These are phyloP conservation scores for Pachyrhynchus sulphureomaculatus DNA, from an alignment of 1,140 invertebrate species.

Conservation along the genomic window DNA sequence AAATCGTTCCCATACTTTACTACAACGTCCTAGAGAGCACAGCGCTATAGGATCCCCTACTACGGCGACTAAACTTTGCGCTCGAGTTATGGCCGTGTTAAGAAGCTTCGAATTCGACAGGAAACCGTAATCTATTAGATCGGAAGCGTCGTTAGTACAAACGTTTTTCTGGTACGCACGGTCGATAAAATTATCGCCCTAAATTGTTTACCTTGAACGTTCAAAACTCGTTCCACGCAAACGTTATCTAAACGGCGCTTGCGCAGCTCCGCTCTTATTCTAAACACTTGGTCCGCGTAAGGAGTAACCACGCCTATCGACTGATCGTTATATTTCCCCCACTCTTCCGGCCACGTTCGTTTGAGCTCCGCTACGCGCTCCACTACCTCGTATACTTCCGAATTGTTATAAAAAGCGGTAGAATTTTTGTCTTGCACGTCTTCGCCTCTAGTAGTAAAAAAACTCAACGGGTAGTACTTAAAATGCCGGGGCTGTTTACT, in stretches of 20 bases:
- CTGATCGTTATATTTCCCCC: slow-evolving; percentile 73
- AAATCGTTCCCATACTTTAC: slow-evolving; percentile 82
- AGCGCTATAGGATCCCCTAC: slow-evolving; percentile 86
- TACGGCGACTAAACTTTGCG: slow-evolving; percentile 83
- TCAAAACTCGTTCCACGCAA: slow-evolving; percentile 82
- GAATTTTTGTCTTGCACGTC: slow-evolving; percentile 79
- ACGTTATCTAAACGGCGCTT: slow-evolving; percentile 73
- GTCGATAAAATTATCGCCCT: slow-evolving; percentile 82
- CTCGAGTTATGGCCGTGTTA: slow-evolving; percentile 85
- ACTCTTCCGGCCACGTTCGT: slow-evolving; percentile 70
- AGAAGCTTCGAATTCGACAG: slow-evolving; percentile 81
- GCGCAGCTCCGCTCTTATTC: slow-evolving; percentile 76
- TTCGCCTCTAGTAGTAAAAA: slow-evolving; percentile 78
- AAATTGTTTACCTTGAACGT: slow-evolving; percentile 90
- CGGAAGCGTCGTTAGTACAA: slow-evolving; percentile 62
- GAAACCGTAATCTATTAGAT: slow-evolving; percentile 80
- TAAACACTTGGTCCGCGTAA: slow-evolving; percentile 81
- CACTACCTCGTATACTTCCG: slow-evolving; percentile 80
- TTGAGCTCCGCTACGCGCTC: slow-evolving; percentile 70
- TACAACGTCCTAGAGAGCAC: slow-evolving; percentile 80
- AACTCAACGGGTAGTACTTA: slow-evolving; percentile 74
- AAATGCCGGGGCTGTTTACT: slow-evolving; percentile 68
- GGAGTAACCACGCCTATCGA: slow-evolving; percentile 84
- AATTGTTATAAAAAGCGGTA: slow-evolving; percentile 83
- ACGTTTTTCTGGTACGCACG: slow-evolving; percentile 74